A percentile compares a stretch with the other conserved stretches of the same genome.
Conservation (phyloP, 2,797 vertebrate species). For the Synaphobranchus kaupii region DNA sequence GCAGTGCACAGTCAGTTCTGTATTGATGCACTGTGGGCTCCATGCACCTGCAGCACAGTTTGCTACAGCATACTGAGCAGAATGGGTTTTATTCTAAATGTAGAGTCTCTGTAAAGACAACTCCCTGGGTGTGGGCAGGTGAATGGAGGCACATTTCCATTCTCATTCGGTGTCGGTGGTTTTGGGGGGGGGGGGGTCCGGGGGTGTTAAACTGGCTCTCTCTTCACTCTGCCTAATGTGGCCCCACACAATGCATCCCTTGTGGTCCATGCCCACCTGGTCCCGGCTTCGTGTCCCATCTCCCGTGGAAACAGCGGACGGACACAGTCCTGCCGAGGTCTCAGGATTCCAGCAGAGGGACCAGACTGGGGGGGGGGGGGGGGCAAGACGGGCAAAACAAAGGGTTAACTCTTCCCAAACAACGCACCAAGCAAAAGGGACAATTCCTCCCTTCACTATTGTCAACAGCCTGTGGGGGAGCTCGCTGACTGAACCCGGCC, state of each 20-base stretch:
- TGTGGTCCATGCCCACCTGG: constrained; percentile 59
- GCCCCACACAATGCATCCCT: constrained; percentile 66
- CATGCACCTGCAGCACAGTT: neutral
- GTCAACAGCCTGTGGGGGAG: constrained; percentile 72
- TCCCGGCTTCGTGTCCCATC: constrained; percentile 63
- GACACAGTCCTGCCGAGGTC: constrained; percentile 70
- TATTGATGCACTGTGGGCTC: neutral
- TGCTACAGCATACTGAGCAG: neutral
- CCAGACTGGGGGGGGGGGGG: neutral
- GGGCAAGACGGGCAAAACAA: constrained; percentile 58
- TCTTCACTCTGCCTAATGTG: neutral
- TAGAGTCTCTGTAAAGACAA: neutral
- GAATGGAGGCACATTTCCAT: neutral
- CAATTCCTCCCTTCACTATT: constrained; percentile 75
- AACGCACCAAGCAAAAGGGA: constrained; percentile 76
- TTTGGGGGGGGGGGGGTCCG: neutral
- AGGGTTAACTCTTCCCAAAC: constrained; percentile 76
- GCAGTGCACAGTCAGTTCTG: neutral
- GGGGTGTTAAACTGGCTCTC: neutral
- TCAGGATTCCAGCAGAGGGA: constrained; percentile 70
- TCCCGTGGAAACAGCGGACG: constrained; percentile 77
- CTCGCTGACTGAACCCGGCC: constrained; percentile 75
- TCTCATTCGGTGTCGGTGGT: neutral
- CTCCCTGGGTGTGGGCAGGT: neutral
- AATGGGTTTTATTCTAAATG: neutral